Evolutionary conservation across 2,797 vertebrate species (phyloP).

Genomic region (Sebastes alutus): DNA sequence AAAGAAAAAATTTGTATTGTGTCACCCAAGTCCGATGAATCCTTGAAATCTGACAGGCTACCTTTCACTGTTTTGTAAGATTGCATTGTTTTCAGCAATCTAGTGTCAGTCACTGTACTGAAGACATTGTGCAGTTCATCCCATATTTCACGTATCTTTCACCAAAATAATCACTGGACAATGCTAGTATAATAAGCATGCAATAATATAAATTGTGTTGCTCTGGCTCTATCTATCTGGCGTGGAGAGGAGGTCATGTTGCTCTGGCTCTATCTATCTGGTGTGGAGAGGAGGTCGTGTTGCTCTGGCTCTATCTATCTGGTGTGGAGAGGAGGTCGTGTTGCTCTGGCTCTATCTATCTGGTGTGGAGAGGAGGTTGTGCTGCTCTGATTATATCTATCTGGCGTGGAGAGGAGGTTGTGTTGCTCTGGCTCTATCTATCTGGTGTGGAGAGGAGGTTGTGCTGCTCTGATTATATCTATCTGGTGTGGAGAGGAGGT

Average conservation of each 20-base stretch:
- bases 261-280: too few species aligned
- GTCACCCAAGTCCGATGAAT: background rate
- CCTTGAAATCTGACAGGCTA: background rate
- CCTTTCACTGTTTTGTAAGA: background rate
- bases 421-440: too few species aligned
- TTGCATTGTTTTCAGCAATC: background rate
- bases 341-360: too few species aligned
- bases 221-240: too few species aligned
- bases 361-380: too few species aligned
- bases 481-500: too few species aligned
- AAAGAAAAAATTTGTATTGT: background rate
- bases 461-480: too few species aligned
- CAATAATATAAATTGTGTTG: background rate
- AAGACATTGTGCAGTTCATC: background rate
- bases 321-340: too few species aligned
- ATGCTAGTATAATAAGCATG: background rate
- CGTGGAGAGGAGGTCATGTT: too few species aligned
- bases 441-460: rapidly evolving
- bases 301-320: too few species aligned
- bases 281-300: too few species aligned
- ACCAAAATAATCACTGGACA: background rate
- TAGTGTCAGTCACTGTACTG: background rate
- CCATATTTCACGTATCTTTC: background rate
- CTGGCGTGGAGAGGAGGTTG: too few species aligned
- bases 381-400: rapidly evolving